A percentile compares a stretch with the other conserved stretches of the same genome.
These are phyloP conservation scores for Drosophila vallismaia DNA, from an alignment of 2,888 invertebrate species.

Conservation along the genomic window DNA sequence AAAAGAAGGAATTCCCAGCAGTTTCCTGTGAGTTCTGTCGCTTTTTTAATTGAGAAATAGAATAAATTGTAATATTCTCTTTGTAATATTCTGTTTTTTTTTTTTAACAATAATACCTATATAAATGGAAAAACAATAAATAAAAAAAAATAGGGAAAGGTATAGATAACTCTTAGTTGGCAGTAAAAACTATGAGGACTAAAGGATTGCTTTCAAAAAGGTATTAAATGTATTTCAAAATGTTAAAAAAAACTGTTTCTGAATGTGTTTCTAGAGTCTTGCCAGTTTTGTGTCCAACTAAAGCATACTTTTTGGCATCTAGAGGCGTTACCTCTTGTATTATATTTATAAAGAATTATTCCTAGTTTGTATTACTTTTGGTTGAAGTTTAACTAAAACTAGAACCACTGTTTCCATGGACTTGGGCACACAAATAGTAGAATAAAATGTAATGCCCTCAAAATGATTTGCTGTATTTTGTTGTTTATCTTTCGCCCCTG, in stretches of 20 bases:
- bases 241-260: background rate
- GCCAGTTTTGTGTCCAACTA: background rate
- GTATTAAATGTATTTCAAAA: background rate
- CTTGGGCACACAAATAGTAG: slow-evolving; percentile 25
- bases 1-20: no score
- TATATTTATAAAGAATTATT: background rate
- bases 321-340: background rate
- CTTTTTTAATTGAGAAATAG: no score
- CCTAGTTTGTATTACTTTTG: background rate
- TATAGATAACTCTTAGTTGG: background rate
- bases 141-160: background rate
- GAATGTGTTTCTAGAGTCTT: background rate
- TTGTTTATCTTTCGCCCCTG: slow-evolving; percentile 23
- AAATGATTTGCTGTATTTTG: slow-evolving; percentile 62
- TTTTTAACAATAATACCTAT: no score
- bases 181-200: no score
- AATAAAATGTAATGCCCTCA: slow-evolving; percentile 63
- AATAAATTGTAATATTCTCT: background rate
- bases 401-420: slow-evolving; percentile 11
- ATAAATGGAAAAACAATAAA: no score
- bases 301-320: background rate
- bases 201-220: background rate
- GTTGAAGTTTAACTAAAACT: background rate
- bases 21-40: no score
- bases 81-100: no score